These are phyloP conservation scores for Thymelicus lineola DNA, from an alignment of 2,888 invertebrate genomes.

Conservation along the genomic window DNA sequence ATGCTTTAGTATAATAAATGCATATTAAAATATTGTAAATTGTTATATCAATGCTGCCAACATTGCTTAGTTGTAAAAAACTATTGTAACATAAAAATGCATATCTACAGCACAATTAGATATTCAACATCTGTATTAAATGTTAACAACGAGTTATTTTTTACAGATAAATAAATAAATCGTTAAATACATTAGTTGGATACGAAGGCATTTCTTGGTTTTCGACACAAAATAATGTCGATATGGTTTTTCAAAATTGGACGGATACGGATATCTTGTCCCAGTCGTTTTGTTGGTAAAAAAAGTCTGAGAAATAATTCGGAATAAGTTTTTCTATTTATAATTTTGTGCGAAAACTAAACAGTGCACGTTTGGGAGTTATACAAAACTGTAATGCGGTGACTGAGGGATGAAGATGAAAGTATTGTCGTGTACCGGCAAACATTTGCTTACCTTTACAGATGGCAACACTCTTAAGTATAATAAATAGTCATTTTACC, in stretches of 20 bases:
- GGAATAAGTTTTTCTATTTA: too few relatives aligned
- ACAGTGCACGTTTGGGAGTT: not conserved
- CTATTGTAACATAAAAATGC: conserved; percentile 21
- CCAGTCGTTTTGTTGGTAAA: too few relatives aligned
- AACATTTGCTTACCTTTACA: not conserved
- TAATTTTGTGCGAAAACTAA: conserved; percentile 1
- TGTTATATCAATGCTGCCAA: conserved; percentile 6
- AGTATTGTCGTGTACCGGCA: not conserved
- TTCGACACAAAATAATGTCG: not conserved
- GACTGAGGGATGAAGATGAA: conserved; percentile 7
- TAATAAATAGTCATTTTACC: too few relatives aligned
- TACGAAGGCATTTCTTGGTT: conserved; percentile 5
- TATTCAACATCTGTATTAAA: not conserved
- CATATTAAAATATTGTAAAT: conserved; percentile 9
- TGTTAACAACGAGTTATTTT: conserved; percentile 25
- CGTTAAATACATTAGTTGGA: conserved; percentile 10
- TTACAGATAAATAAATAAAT: conserved; percentile 33
- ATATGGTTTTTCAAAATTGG: not conserved
- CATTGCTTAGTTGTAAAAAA: conserved; percentile 7
- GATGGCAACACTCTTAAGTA: too few relatives aligned
- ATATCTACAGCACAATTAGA: conserved; percentile 27
- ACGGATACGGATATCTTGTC: too few relatives aligned
- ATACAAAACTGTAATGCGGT: conserved; percentile 18
- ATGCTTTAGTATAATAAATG: not conserved
- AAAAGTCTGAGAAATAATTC: too few relatives aligned